Conservation (phyloP, 2,113 vertebrate genomes). For the Zosterops hypoxanthus region DNA sequence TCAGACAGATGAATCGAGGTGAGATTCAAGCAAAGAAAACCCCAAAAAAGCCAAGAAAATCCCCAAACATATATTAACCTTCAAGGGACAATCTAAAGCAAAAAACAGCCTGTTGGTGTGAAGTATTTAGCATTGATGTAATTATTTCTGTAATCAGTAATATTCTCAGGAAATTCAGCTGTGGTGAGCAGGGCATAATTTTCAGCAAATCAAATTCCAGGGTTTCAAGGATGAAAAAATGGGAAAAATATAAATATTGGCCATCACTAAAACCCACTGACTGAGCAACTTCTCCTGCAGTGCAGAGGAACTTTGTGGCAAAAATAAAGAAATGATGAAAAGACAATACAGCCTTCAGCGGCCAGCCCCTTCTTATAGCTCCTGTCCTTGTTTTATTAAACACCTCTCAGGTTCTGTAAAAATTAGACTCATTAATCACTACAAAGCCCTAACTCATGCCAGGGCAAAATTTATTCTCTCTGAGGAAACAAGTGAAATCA, state of each 20-base stretch:
- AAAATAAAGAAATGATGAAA: neutral
- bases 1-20: neutral
- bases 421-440: conserved; percentile 8
- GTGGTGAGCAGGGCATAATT: neutral
- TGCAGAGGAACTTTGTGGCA: neutral
- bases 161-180: neutral
- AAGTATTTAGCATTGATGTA: neutral
- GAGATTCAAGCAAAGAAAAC: neutral
- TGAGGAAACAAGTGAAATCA: neutral
- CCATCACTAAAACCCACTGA: neutral
- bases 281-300: neutral
- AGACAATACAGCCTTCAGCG: neutral
- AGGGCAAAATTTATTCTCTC: neutral
- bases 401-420: neutral
- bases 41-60: neutral
- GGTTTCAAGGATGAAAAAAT: neutral
- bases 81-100: neutral
- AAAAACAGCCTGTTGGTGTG: neutral
- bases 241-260: neutral
- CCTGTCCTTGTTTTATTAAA: neutral
- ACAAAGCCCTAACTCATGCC: neutral
- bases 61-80: neutral
- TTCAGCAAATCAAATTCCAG: neutral
- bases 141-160: neutral
- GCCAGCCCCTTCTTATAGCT: neutral